phyloP scores from a whole-genome alignment of 2,113 vertebrate genomes.

The Antechinus stuartii region DNA sequence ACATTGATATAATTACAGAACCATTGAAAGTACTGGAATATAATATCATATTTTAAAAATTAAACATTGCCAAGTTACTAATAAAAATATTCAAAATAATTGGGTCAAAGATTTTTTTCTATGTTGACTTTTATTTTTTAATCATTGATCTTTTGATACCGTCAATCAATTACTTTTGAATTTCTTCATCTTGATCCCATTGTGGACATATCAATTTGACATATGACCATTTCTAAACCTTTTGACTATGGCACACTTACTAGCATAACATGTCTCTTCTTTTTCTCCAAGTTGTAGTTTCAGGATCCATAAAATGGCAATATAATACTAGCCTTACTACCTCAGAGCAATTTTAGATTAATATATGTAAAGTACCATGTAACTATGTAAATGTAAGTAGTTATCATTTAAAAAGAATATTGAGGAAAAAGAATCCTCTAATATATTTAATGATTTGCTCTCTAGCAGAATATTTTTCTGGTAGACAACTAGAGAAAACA shows the following conservation, averaged over 20 bases:
- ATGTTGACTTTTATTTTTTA: neutral
- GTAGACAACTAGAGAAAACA: too few relatives aligned
- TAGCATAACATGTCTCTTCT: too few relatives aligned
- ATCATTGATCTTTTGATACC: neutral
- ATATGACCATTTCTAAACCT: neutral
- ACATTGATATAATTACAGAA: neutral
- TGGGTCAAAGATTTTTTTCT: neutral
- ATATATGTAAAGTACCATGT: too few relatives aligned
- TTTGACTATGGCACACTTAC: neutral
- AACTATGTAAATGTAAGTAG: too few relatives aligned
- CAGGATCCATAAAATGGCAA: too few relatives aligned
- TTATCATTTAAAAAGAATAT: too few relatives aligned
- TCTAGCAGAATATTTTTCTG: too few relatives aligned
- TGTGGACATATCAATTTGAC: neutral
- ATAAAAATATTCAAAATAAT: neutral
- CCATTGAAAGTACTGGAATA: neutral
- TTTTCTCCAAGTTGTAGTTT: too few relatives aligned
- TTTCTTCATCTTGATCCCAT: neutral
- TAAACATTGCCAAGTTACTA: neutral
- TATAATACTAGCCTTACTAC: too few relatives aligned
- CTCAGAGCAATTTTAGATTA: too few relatives aligned
- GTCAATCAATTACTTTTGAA: neutral
- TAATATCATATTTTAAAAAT: neutral
- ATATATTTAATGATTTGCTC: too few relatives aligned
- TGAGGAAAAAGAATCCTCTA: too few relatives aligned